phyloP scores from a whole-genome alignment of 2,888 invertebrate species.

The Parascotia fuliginaria region DNA sequence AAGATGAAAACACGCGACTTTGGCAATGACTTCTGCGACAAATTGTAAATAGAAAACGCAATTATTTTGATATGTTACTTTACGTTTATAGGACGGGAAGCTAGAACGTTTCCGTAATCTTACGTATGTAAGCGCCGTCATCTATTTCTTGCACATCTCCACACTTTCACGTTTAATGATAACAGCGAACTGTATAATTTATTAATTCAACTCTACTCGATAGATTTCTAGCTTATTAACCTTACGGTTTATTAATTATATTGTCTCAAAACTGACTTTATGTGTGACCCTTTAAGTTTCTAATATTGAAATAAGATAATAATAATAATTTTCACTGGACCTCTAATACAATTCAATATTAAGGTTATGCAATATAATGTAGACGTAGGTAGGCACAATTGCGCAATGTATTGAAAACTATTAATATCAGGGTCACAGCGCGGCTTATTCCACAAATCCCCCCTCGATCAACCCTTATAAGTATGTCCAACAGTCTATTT shows the following conservation, averaged over 20 bases:
- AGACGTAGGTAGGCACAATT: slow-evolving; percentile 2
- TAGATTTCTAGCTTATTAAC: background rate
- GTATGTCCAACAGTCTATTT: slow-evolving; percentile 1
- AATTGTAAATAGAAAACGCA: slow-evolving; percentile 25
- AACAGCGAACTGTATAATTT: background rate
- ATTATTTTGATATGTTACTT: slow-evolving; percentile 21
- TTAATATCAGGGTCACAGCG: slow-evolving; percentile 14
- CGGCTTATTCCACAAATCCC: too few relatives aligned
- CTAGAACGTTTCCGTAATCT: slow-evolving; percentile 30
- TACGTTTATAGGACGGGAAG: slow-evolving; percentile 16
- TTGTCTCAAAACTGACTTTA: background rate
- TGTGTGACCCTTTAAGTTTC: slow-evolving; percentile 26
- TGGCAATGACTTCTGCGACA: slow-evolving; percentile 36
- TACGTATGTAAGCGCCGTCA: slow-evolving; percentile 17
- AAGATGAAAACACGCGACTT: slow-evolving; percentile 26
- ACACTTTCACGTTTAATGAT: slow-evolving; percentile 26
- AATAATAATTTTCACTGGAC: slow-evolving; percentile 25
- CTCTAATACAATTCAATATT: slow-evolving; percentile 18
- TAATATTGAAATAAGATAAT: slow-evolving; percentile 32
- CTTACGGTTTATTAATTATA: background rate
- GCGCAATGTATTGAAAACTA: slow-evolving; percentile 8
- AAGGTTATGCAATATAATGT: slow-evolving; percentile 12
- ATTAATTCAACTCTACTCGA: background rate
- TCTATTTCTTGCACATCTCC: slow-evolving; percentile 16
- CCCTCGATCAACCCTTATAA: slow-evolving; percentile 2